Evolutionary conservation across 2,888 invertebrate genomes (phyloP).

Genomic region (Smittia sp.): DNA sequence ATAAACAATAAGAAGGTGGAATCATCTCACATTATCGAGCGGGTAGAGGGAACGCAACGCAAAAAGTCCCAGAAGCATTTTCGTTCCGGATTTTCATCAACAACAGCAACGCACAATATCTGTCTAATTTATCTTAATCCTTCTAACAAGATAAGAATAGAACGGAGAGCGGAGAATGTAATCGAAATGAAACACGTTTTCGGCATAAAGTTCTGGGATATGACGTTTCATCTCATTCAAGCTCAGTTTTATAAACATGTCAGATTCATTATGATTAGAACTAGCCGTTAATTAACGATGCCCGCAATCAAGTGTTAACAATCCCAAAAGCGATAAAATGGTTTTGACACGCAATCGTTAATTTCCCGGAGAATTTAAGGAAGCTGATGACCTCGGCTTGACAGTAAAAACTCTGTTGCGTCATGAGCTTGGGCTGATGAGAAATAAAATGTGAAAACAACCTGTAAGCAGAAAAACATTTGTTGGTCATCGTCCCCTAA

Average conservation of each 20-base stretch:
- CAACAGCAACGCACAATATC: constrained; percentile 27
- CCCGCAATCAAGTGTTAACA: constrained; percentile 31
- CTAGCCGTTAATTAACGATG: constrained; percentile 37
- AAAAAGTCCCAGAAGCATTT: constrained; percentile 4
- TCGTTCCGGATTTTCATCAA: not conserved
- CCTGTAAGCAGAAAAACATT: constrained; percentile 27
- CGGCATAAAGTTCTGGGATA: constrained; percentile 31
- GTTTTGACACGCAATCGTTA: not conserved
- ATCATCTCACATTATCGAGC: constrained; percentile 17
- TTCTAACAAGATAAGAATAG: constrained; percentile 41
- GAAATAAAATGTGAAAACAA: constrained; percentile 6
- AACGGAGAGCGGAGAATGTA: not conserved
- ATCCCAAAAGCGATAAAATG: not conserved
- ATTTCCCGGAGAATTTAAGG: constrained; percentile 24
- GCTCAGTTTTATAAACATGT: constrained; percentile 6
- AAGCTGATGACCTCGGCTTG: constrained; percentile 37
- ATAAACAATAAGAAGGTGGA: constrained; percentile 31
- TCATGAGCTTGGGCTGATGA: not conserved
- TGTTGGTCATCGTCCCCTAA: not conserved
- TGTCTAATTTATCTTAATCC: constrained; percentile 41
- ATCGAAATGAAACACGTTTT: constrained; percentile 39
- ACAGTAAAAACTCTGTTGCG: not conserved
- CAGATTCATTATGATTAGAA: constrained; percentile 41
- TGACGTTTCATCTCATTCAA: not conserved
- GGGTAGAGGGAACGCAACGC: not conserved